Percentiles rank a stretch among this genome's conserved stretches.
Conservation (phyloP, 2,797 vertebrate species). For the Stomatorhinus walkeri region DNA sequence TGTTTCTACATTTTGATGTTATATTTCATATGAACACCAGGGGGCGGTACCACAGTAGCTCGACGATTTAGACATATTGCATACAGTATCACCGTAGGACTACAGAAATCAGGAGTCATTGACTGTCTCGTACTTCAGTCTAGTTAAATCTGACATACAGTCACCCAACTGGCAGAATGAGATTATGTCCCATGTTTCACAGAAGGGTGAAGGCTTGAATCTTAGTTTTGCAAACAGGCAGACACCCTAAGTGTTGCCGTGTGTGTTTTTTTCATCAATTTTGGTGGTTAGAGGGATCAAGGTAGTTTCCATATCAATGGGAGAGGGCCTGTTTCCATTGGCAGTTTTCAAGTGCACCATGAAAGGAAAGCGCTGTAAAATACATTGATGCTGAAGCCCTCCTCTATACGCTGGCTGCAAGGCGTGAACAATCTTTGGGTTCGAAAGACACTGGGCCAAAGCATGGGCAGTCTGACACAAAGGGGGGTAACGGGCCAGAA, state of each 20-base stretch:
- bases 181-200: neutral
- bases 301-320: constrained; percentile 64
- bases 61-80: neutral
- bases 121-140: neutral
- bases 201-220: neutral
- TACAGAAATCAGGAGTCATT: neutral
- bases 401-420: constrained; percentile 56
- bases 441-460: constrained; percentile 52
- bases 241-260: neutral
- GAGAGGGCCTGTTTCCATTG: constrained; percentile 48
- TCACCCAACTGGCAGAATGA: neutral
- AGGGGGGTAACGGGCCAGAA: constrained; percentile 73
- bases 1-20: neutral
- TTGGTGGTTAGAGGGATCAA: neutral
- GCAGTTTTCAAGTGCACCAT: constrained; percentile 63
- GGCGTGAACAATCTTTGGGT: constrained; percentile 61
- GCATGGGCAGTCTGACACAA: constrained; percentile 66
- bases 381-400: constrained; percentile 63
- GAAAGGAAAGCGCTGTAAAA: constrained; percentile 65
- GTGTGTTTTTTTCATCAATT: constrained; percentile 8
- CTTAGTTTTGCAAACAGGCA: neutral
- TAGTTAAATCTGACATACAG: neutral
- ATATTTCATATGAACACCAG: constrained; percentile 42
- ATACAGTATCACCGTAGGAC: neutral
- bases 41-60: constrained; percentile 39